Conservation (phyloP, 2,797 vertebrate species). For the Ptychobarbus kaznakovi region DNA sequence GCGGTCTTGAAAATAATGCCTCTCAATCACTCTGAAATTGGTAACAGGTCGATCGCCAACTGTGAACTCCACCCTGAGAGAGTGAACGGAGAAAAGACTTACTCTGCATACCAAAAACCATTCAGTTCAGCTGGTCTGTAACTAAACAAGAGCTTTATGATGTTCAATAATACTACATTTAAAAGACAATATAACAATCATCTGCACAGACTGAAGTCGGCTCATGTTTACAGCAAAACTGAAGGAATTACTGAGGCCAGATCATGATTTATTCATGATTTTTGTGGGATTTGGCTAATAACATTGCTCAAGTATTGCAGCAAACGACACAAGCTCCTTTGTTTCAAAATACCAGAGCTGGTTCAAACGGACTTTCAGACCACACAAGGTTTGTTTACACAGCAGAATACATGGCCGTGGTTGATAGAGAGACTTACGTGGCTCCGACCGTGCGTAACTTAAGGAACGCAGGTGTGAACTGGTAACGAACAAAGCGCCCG, state of each 20-base stretch:
- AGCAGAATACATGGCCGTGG: not conserved
- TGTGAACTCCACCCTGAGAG: conserved; percentile 93
- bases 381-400: not conserved
- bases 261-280: conserved; percentile 36
- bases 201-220: conserved; percentile 1
- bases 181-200: not conserved
- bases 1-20: conserved; percentile 95
- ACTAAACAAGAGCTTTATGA: not conserved
- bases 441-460: conserved; percentile 94
- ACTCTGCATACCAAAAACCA: not conserved
- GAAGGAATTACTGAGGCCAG: not conserved
- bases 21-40: conserved; percentile 97
- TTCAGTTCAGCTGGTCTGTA: not conserved
- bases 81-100: conserved; percentile 20
- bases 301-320: not conserved
- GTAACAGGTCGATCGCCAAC: conserved; percentile 94
- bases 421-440: conserved; percentile 80
- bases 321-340: conserved; percentile 27
- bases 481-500: conserved; percentile 96
- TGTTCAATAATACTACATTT: not conserved
- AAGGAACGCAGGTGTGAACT: conserved; percentile 96
- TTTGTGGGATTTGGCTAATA: conserved; percentile 34
- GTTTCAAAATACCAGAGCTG: conserved; percentile 12
- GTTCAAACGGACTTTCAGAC: not conserved
- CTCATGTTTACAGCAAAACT: conserved; percentile 14